Base-by-base conservation (phyloP, 1,140 invertebrate species). In the Drosophila mojavensis region DNA sequence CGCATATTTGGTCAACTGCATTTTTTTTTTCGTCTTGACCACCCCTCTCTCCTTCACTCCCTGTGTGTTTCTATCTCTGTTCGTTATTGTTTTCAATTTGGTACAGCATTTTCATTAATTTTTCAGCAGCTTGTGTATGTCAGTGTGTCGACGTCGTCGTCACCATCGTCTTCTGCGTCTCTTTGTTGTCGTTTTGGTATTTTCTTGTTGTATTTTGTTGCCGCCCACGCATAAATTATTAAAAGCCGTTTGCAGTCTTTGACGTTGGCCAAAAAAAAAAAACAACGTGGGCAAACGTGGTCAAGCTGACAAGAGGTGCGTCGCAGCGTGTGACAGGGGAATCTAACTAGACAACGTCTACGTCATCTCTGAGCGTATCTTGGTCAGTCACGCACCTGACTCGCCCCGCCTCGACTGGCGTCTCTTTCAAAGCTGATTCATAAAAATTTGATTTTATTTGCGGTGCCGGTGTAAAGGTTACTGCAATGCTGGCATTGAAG, bases 1-100 rank as follows among this genome's bases (percentile, higher is more conserved):
- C 81, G 84, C 84, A 88, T 83, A 88, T 88, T 89, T 89, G 85
- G 84, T 89, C 85, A 89, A 85, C 81, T 89, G 81, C 84, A 89
- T 73, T 81, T 78, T 83, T 78, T 83, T 61, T 17, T 4, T 30
- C 15, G 7, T 59, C 9, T 45, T 67, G 30, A 55, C 51, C 64
- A 4, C 11, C 4, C 4, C 51, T 53, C 1, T 68, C 41, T 53
- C 53, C 65, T 50, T n/a, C n/a, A n/a, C n/a, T n/a, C n/a, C n/a
- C n/a, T n/a, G n/a, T n/a, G n/a, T 17, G 1, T 67, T 9, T 6
- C 13, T 51, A 50, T 56, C 59, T 68, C 60, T 77, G 73, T 69
- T 48, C 69, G 68, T 70, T 88, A 89, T 89, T 89, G 85, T 89
- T 89, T 88, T 89, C 83, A 89, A 89, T 89, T 90, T 84, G 65